phyloP scores from a whole-genome alignment of 2,888 invertebrate species.

The Andricus quercusramuli region DNA sequence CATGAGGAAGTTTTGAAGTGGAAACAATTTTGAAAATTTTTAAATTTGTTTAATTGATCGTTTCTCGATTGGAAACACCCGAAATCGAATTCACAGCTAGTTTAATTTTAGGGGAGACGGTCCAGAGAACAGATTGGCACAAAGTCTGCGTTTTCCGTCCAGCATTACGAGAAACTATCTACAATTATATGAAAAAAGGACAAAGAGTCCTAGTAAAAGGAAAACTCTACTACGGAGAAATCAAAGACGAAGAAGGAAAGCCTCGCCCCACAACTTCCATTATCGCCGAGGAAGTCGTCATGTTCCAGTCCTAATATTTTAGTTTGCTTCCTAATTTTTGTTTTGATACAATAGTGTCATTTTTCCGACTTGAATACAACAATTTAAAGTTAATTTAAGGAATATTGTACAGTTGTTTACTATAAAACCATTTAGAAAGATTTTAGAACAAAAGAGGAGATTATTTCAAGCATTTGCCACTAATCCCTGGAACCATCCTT shows the following conservation, averaged over 20 bases:
- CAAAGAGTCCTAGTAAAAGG: slow-evolving; percentile 91
- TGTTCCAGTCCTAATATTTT: slow-evolving; percentile 79
- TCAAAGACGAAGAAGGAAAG: slow-evolving; percentile 88
- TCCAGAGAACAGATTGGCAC: slow-evolving; percentile 96
- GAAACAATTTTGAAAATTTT: too few relatives aligned
- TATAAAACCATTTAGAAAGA: background rate
- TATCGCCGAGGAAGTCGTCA: slow-evolving; percentile 92
- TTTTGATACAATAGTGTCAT: background rate
- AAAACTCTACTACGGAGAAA: slow-evolving; percentile 90
- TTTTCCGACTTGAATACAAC: background rate
- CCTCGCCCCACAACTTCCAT: slow-evolving; percentile 87
- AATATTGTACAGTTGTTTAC: too few relatives aligned
- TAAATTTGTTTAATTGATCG: background rate
- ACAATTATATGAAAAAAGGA: slow-evolving; percentile 91
- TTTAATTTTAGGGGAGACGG: slow-evolving; percentile 84
- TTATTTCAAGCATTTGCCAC: too few relatives aligned
- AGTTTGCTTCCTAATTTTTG: background rate
- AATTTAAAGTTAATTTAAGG: background rate
- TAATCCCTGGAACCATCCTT: too few relatives aligned
- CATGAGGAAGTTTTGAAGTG: too few relatives aligned
- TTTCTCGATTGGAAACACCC: too few relatives aligned
- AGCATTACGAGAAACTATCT: slow-evolving; percentile 87
- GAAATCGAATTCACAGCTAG: too few relatives aligned
- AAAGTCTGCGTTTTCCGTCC: slow-evolving; percentile 93
- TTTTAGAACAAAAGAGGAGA: background rate